Conservation (phyloP, 1,140 invertebrate genomes). For the Callitettix versicolor region DNA sequence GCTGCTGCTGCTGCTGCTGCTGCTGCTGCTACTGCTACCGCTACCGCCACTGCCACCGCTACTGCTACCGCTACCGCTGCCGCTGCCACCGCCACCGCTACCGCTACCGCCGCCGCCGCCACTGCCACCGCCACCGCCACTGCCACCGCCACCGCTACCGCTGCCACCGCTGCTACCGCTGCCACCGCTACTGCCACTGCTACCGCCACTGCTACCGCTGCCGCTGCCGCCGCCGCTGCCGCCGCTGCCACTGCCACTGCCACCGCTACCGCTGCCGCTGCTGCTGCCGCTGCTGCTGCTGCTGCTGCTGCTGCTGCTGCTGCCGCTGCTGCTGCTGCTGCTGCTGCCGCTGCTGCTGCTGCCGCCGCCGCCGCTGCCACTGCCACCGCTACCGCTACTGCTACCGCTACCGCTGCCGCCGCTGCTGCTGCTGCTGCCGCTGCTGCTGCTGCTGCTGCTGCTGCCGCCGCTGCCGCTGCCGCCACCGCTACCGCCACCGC, state of each 20-base stretch:
- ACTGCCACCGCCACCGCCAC: constrained; percentile 6
- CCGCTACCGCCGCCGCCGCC: constrained; percentile 7
- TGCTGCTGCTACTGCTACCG: constrained; percentile 9
- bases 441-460: not conserved
- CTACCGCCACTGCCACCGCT: constrained; percentile 9
- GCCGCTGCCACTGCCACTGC: constrained; percentile 4
- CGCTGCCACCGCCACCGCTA: constrained; percentile 12
- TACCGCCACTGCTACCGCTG: not conserved
- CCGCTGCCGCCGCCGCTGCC: not conserved
- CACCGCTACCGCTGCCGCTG: constrained; percentile 1
- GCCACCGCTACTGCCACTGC: constrained; percentile 4
- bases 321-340: not conserved
- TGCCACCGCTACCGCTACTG: not conserved
- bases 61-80: constrained; percentile 7
- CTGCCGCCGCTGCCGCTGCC: not conserved
- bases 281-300: not conserved
- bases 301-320: constrained; percentile 5
- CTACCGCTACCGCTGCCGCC: not conserved
- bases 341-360: not conserved
- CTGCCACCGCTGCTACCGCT: constrained; percentile 10
- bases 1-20: constrained; percentile 1
- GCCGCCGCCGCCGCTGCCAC: not conserved
- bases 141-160: constrained; percentile 2
- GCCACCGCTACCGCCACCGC: constrained; percentile 1
- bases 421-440: not conserved